These are phyloP conservation scores for Aporophyla lueneburgensis DNA, from an alignment of 2,888 invertebrate species.

Conservation along the genomic window DNA sequence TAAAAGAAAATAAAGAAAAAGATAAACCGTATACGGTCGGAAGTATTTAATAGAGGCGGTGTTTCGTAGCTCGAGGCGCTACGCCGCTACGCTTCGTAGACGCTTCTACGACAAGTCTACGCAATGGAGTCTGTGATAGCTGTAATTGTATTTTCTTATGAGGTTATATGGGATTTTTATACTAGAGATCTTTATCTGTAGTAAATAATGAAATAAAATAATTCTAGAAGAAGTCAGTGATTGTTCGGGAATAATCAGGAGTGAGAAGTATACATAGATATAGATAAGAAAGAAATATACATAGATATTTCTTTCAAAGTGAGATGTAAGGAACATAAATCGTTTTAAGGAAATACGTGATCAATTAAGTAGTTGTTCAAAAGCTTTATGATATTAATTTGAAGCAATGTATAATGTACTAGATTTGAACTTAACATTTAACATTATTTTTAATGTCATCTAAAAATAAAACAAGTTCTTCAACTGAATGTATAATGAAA, in stretches of 20 bases:
- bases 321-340: background rate
- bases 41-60: slow-evolving; percentile 65
- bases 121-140: slow-evolving; percentile 54
- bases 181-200: slow-evolving; percentile 18
- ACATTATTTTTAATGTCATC: background rate
- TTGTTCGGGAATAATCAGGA: background rate
- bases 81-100: slow-evolving; percentile 67
- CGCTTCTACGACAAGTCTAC: slow-evolving; percentile 56
- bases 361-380: background rate
- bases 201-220: slow-evolving; percentile 20
- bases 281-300: no score
- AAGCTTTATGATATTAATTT: background rate
- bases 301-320: background rate
- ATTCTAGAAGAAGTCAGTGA: background rate
- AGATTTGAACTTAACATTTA: background rate
- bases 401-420: background rate
- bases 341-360: background rate
- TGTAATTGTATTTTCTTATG: slow-evolving; percentile 56
- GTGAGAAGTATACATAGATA: background rate
- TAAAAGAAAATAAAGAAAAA: slow-evolving; percentile 60
- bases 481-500: slow-evolving; percentile 11
- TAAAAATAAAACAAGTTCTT: background rate
- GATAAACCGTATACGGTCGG: slow-evolving; percentile 57
- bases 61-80: slow-evolving; percentile 65
- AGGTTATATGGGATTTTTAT: slow-evolving; percentile 42